These are phyloP conservation scores for Pseudochirops corinnae DNA, from an alignment of 2,797 vertebrate genomes.

Conservation along the genomic window DNA sequence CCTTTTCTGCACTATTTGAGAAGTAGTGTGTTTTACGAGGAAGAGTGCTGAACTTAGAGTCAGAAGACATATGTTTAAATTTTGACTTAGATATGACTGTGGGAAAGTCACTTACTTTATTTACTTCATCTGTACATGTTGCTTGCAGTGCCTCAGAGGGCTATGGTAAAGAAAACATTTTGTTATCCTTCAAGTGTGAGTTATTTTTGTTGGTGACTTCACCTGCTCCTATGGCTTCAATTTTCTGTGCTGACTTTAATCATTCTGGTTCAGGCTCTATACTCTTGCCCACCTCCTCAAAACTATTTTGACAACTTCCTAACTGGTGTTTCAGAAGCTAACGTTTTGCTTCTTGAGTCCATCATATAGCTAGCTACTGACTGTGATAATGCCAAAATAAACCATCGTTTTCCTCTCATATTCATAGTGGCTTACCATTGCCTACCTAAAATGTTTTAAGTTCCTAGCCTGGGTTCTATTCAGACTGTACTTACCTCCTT, in stretches of 20 bases:
- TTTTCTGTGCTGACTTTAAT: background rate
- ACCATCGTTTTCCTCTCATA: background rate
- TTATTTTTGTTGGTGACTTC: background rate
- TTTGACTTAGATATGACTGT: background rate
- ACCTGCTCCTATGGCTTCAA: background rate
- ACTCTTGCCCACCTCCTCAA: background rate
- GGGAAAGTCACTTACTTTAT: background rate
- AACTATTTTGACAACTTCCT: background rate
- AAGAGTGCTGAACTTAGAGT: background rate
- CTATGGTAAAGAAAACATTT: background rate
- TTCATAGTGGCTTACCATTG: background rate
- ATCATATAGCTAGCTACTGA: background rate
- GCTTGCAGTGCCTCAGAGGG: background rate
- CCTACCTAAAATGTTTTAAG: background rate
- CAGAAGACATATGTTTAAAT: background rate
- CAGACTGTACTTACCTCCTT: background rate
- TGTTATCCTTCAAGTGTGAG: background rate
- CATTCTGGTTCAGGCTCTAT: background rate
- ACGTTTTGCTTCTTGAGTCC: background rate
- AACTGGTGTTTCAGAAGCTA: background rate
- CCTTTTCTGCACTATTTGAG: background rate
- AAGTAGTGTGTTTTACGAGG: background rate
- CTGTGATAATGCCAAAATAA: background rate
- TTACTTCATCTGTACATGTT: background rate
- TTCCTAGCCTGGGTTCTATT: background rate